Base-by-base conservation (phyloP, 1,140 invertebrate genomes). In the Phthorimaea operculella region DNA sequence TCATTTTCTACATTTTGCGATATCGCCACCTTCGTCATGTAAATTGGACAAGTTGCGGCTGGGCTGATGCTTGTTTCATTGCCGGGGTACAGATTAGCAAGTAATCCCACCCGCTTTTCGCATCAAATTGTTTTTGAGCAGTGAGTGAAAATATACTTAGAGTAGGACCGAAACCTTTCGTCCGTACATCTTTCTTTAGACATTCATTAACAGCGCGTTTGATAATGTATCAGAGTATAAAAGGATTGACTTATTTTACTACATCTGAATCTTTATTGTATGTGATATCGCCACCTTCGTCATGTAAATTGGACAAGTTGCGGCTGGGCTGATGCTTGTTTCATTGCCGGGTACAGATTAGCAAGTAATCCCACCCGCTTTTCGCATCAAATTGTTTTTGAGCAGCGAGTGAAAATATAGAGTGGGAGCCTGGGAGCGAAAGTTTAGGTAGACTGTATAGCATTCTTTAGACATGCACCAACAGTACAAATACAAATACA, bases 201-300 rank as follows among this genome's bases (percentile, higher is more conserved):
- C n/a, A n/a, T n/a, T n/a, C n/a, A n/a, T n/a, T n/a, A n/a, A n/a
- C n/a, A n/a, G n/a, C n/a, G n/a, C n/a, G n/a, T n/a, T n/a, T n/a
- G n/a, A n/a, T n/a, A n/a, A n/a, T n/a, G n/a, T n/a, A n/a, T n/a
- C n/a, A n/a, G n/a, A n/a, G n/a, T n/a, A n/a, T n/a, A n/a, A n/a
- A n/a, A n/a, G n/a, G n/a, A n/a, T n/a, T n/a, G n/a, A n/a, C n/a
- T n/a, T n/a, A n/a, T n/a, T n/a, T n/a, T n/a, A n/a, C n/a, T 80
- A 82, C 76, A 80, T 82, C 70, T 71, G 62, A 57, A 54, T 64
- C 79, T 81, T 68, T 82, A 79, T 79, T 77, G 77, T 79, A 5
- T 39, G 36, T 71, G 73, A 80, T 79, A 79, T 80, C 77, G 69
- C 69, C 79, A 79, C 76, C 79, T 81, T 68, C 79, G 72, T 81